Evolutionary conservation across 2,113 vertebrate species (phyloP).

Genomic region (Anarhynchus alexandrinus): DNA sequence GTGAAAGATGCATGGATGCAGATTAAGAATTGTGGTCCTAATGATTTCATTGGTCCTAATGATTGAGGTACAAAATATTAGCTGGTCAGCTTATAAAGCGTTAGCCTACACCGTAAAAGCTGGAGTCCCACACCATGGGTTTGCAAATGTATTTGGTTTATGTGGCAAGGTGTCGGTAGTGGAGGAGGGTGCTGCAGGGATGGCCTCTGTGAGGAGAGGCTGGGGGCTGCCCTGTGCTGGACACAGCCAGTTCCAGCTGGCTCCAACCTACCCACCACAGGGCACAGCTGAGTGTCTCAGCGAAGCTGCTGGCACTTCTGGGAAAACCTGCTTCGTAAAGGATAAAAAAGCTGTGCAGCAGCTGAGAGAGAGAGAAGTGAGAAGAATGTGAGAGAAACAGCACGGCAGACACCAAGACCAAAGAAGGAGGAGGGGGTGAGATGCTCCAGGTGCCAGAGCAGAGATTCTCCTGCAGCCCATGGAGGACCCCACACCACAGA

Average conservation of each 20-base stretch:
- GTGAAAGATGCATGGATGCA: background rate
- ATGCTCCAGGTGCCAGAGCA: background rate
- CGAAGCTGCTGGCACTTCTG: background rate
- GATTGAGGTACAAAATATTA: background rate
- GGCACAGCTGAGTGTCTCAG: background rate
- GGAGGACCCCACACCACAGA: background rate
- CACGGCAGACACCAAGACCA: background rate
- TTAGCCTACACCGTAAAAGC: background rate
- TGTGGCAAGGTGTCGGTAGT: background rate
- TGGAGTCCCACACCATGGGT: background rate
- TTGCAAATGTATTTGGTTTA: background rate
- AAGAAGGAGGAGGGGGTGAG: background rate
- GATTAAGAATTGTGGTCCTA: background rate
- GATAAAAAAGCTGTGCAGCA: background rate
- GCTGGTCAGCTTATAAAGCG: background rate
- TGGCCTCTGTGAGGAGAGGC: background rate
- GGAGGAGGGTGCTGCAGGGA: background rate
- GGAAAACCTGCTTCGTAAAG: background rate
- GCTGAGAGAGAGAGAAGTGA: background rate
- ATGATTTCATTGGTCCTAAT: background rate
- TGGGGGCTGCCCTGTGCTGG: fast-evolving
- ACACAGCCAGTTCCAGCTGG: fast-evolving
- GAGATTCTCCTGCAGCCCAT: fast-evolving
- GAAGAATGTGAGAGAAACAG: background rate
- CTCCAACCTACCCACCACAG: fast-evolving